Base-by-base conservation (phyloP, 2,888 invertebrate species). In the Cephalotes varians region DNA sequence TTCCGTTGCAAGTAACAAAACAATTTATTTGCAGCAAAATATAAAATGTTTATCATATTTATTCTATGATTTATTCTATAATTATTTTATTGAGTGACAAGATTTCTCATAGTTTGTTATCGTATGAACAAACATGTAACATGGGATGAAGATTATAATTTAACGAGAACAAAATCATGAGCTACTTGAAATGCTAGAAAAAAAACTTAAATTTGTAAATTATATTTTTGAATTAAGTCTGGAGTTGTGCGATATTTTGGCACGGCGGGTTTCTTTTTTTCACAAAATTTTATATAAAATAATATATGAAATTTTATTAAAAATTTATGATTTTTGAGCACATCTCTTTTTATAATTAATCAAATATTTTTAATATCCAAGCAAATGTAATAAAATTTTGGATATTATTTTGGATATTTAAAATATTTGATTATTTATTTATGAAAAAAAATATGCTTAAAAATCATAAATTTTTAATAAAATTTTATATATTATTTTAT, bases 181-280 rank as follows among this genome's bases (percentile, higher is more conserved):
- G 5, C 2, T 49, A 54, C 5, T 18, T 1, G 18, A 25, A 7
- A 37, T 18, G 10, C 37, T 21, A 54, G 58, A 60, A 34, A n/a
- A 54, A 49, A 47, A 44, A 83, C 80, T 86, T 76, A 82, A 80
- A 85, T 87, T 86, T 84, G n/a, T 85, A 85, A 88, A 88, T 88
- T 88, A 86, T 85, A 87, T 88, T 88, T 86, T 60, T 73, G 74
- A 83, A 88, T 87, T 88, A 88, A 86, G 81, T 82, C 69, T 73
- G 72, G 60, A 74, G 82, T 86, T 80, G 85, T 82, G 21, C 28
- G 76, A n/a, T n/a, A n/a, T n/a, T n/a, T n/a, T 76, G 65, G 60
- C 34, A 58, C 74, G 21, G n/a, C 51, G 72, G 67, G 81, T 82
- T 87, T 84, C 74, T 84, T 88, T 69, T 73, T 82, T 85, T n/a